Conservation (phyloP, 2,888 invertebrate genomes). For the Brachypalpus laphriformis region DNA sequence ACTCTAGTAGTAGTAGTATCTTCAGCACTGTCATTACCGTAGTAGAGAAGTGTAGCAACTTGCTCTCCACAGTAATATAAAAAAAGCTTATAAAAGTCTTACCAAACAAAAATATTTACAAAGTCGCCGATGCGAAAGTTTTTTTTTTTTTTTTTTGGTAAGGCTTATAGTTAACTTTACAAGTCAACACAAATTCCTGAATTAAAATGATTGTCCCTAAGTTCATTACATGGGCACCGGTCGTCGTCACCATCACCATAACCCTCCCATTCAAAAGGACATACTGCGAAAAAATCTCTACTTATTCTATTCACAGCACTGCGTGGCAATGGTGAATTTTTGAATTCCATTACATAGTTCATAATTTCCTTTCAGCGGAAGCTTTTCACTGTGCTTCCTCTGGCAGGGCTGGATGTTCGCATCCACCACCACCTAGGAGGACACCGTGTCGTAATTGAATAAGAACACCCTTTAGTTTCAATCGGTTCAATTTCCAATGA, state of each 20-base stretch:
- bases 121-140: background rate
- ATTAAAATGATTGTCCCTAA: slow-evolving; percentile 10
- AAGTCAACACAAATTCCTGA: slow-evolving; percentile 48
- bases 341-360: slow-evolving; percentile 65
- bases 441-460: slow-evolving; percentile 65
- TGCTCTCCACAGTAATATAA: background rate
- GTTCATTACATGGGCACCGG: slow-evolving; percentile 39
- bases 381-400: slow-evolving; percentile 33
- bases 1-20: too few species aligned
- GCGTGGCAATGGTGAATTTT: slow-evolving; percentile 31
- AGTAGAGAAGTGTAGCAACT: background rate
- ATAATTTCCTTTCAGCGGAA: slow-evolving; percentile 71
- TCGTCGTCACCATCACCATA: background rate
- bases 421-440: slow-evolving; percentile 17
- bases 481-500: slow-evolving; percentile 72
- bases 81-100: background rate
- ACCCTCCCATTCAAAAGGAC: background rate
- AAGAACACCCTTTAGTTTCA: slow-evolving; percentile 73
- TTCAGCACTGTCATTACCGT: background rate
- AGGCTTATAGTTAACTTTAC: slow-evolving; percentile 44
- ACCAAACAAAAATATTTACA: background rate
- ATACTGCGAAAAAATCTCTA: background rate
- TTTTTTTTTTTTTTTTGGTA: too few species aligned
- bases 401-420: background rate
- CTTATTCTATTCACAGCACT: slow-evolving; percentile 1